Evolutionary conservation across 2,113 vertebrate species (phyloP).

Genomic region (Actinemys pallida): DNA sequence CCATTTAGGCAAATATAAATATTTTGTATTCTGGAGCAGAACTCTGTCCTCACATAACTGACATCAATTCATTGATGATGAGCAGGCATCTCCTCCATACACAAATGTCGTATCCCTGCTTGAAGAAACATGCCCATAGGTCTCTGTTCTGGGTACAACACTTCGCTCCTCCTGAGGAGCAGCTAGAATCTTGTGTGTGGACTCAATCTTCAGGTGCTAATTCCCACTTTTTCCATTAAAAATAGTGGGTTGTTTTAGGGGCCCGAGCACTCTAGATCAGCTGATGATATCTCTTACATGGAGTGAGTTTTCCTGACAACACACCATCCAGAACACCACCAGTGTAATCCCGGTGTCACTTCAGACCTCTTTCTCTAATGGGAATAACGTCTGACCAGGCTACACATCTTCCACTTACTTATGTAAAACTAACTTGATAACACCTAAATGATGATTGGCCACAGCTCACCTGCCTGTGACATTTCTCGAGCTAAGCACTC

Average conservation of each 20-base stretch:
- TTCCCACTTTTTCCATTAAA: not conserved
- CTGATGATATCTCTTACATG: not conserved
- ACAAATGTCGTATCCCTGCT: not conserved
- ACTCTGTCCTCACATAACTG: not conserved
- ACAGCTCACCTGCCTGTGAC: not conserved
- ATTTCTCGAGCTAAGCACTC: not conserved
- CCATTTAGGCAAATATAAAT: not conserved
- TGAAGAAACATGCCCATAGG: not conserved
- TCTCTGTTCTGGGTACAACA: accelerated
- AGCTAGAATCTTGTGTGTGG: not conserved
- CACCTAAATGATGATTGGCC: not conserved
- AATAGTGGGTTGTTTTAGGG: not conserved
- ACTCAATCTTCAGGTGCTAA: not conserved
- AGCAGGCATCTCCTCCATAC: too few relatives aligned
- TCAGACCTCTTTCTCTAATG: not conserved
- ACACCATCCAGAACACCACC: accelerated
- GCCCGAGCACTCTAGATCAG: not conserved
- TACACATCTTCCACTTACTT: not conserved
- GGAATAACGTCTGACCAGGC: accelerated
- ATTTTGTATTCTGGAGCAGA: not conserved
- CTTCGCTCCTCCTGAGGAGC: not conserved
- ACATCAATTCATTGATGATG: not conserved
- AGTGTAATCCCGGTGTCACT: not conserved
- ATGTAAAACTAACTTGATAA: not conserved
- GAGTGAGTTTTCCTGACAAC: not conserved